A percentile compares a stretch with the other conserved stretches of the same genome.
phyloP scores from a whole-genome alignment of 2,888 invertebrate species.

The Apodemia zela region DNA sequence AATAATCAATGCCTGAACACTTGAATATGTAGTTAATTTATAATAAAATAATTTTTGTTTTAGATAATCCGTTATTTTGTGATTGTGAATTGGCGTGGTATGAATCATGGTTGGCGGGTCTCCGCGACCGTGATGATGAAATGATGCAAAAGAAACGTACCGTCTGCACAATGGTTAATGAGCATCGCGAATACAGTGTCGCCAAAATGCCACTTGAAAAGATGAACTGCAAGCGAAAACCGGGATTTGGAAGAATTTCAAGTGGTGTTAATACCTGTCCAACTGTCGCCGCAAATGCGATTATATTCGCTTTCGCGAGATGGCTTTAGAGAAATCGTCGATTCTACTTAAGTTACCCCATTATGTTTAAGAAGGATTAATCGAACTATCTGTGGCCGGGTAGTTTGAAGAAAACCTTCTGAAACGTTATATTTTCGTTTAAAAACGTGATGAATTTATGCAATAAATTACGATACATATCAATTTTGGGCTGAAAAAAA shows the following conservation, averaged over 20 bases:
- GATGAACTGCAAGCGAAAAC: slow-evolving; percentile 90
- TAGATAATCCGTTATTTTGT: slow-evolving; percentile 93
- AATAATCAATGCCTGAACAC: too few species aligned
- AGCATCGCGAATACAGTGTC: slow-evolving; percentile 91
- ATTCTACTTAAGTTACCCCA: slow-evolving; percentile 36
- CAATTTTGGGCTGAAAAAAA: slow-evolving; percentile 68
- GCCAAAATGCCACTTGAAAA: slow-evolving; percentile 90
- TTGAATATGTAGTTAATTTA: too few species aligned
- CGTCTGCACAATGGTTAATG: slow-evolving; percentile 88
- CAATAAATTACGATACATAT: slow-evolving; percentile 77
- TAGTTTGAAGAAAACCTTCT: slow-evolving; percentile 55
- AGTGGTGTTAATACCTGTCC: slow-evolving; percentile 44
- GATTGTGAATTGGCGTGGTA: slow-evolving; percentile 95
- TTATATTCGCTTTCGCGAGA: slow-evolving; percentile 50
- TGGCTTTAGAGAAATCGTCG: slow-evolving; percentile 47
- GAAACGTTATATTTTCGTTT: slow-evolving; percentile 45
- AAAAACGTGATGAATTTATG: slow-evolving; percentile 67
- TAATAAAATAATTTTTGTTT: slow-evolving; percentile 17
- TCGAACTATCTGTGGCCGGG: slow-evolving; percentile 75
- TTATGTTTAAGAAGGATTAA: slow-evolving; percentile 48
- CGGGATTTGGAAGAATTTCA: slow-evolving; percentile 60
- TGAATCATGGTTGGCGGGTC: slow-evolving; percentile 87
- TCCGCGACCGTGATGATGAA: slow-evolving; percentile 91
- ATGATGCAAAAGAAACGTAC: slow-evolving; percentile 93
- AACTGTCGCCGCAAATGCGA: slow-evolving; percentile 45